Evolutionary conservation across 2,797 vertebrate genomes (phyloP).

Genomic region (Acanthurus tractus): DNA sequence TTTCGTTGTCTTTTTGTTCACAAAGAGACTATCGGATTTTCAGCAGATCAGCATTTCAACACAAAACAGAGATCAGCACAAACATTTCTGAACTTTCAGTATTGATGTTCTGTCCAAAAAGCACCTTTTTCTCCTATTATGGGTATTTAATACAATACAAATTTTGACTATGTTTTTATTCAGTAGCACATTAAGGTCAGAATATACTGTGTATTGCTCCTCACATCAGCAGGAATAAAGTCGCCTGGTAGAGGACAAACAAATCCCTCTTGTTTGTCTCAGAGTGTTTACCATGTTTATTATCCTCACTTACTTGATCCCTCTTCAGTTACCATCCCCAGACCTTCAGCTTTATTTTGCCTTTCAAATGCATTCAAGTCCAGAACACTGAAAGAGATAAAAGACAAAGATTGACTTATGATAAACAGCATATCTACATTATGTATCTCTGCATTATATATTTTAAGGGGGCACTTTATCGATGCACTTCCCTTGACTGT

Average conservation of each 20-base stretch:
- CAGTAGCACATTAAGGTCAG: not conserved
- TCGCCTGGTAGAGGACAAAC: not conserved
- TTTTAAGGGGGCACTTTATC: not conserved
- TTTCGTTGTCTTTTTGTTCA: constrained; percentile 8
- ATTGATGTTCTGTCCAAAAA: not conserved
- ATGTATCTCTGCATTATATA: not conserved
- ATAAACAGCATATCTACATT: not conserved
- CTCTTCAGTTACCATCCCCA: constrained; percentile 99
- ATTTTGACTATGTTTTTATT: constrained; percentile 6
- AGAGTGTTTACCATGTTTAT: constrained; percentile 22
- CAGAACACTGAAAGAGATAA: constrained; percentile 88
- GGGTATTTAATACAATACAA: not conserved
- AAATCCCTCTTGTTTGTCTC: not conserved
- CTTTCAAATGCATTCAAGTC: constrained; percentile 99
- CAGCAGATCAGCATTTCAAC: constrained; percentile 3
- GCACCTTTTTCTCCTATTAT: not conserved
- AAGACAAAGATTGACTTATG: not conserved
- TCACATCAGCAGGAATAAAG: constrained; percentile 22
- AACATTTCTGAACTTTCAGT: constrained; percentile 10
- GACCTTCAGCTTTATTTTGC: constrained; percentile 99
- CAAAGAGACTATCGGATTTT: constrained; percentile 5
- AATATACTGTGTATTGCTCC: constrained; percentile 5
- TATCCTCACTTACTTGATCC: constrained; percentile 93
- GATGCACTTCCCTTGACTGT: too few species aligned
- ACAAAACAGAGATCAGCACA: not conserved